These are phyloP conservation scores for Ancistrus triradiatus DNA, from an alignment of 2,113 vertebrate genomes.

Conservation along the genomic window DNA sequence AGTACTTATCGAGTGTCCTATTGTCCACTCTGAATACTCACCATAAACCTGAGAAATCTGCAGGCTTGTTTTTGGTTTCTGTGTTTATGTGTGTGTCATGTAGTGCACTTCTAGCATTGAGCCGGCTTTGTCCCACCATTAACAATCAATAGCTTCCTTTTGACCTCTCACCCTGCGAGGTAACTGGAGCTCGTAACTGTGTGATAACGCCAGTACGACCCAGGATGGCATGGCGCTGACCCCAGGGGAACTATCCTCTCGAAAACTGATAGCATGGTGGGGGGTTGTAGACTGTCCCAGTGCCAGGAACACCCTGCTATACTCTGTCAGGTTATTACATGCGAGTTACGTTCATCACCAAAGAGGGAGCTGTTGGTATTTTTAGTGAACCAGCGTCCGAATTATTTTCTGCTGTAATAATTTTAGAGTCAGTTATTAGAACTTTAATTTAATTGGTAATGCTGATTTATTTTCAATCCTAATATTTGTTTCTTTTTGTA, in stretches of 20 bases:
- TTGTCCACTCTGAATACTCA: not conserved
- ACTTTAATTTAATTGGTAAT: too few species aligned
- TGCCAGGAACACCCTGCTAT: slow-evolving; percentile 37
- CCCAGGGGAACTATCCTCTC: slow-evolving; percentile 48
- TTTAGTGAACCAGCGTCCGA: slow-evolving; percentile 33
- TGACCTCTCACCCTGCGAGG: slow-evolving; percentile 59
- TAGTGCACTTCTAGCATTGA: slow-evolving; percentile 43
- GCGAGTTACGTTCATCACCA: slow-evolving; percentile 56
- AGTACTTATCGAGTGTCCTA: not conserved
- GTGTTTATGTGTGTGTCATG: slow-evolving; percentile 37
- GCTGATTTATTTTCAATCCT: too few species aligned
- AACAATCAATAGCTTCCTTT: slow-evolving; percentile 59
- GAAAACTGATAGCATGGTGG: slow-evolving; percentile 46
- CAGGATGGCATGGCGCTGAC: slow-evolving; percentile 46
- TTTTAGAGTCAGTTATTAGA: too few species aligned
- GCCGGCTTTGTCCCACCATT: slow-evolving; percentile 35
- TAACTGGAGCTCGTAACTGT: slow-evolving; percentile 60
- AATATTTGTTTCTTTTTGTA: too few species aligned
- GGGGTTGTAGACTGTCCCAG: slow-evolving; percentile 10
- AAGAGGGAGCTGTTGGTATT: slow-evolving; percentile 46
- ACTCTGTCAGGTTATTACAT: slow-evolving; percentile 49
- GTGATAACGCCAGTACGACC: slow-evolving; percentile 54
- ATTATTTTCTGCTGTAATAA: too few species aligned
- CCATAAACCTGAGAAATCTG: slow-evolving; percentile 10
- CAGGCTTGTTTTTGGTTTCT: not conserved